These are phyloP conservation scores for Drosophila tropicalis DNA, from an alignment of 1,140 invertebrate genomes.

Conservation along the genomic window DNA sequence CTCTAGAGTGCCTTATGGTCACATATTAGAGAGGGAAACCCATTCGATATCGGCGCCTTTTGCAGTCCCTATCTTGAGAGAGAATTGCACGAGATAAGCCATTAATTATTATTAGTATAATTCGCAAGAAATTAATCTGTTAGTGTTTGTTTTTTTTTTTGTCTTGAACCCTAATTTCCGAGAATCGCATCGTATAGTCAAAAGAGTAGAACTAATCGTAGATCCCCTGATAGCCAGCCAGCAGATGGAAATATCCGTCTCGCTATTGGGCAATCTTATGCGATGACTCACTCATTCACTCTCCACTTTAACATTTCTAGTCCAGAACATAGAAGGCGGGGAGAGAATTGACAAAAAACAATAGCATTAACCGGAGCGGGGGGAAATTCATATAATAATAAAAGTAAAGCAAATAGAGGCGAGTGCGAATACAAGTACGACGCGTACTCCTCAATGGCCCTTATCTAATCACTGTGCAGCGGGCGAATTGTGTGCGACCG, in stretches of 20 bases:
- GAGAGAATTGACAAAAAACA: slow-evolving; percentile 2
- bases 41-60: neutral
- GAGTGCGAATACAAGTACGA: neutral
- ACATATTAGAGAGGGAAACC: neutral
- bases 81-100: slow-evolving; percentile 5
- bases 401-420: slow-evolving; percentile 51
- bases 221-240: too few species aligned
- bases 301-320: neutral
- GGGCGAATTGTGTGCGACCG: neutral
- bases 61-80: neutral
- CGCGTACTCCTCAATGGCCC: slow-evolving; percentile 48
- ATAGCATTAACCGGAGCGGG: slow-evolving; percentile 4
- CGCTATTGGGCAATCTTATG: neutral
- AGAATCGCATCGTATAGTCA: too few species aligned
- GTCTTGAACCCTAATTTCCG: too few species aligned
- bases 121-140: neutral
- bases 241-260: neutral
- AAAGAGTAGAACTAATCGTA: too few species aligned
- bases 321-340: neutral
- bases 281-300: neutral
- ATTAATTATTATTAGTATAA: slow-evolving; percentile 9
- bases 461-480: slow-evolving; percentile 48
- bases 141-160: too few species aligned
- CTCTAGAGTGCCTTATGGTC: slow-evolving; percentile 15
- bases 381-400: slow-evolving; percentile 33